Evolutionary conservation across 2,113 vertebrate genomes (phyloP).

Genomic region (Brachionichthys hirsutus): DNA sequence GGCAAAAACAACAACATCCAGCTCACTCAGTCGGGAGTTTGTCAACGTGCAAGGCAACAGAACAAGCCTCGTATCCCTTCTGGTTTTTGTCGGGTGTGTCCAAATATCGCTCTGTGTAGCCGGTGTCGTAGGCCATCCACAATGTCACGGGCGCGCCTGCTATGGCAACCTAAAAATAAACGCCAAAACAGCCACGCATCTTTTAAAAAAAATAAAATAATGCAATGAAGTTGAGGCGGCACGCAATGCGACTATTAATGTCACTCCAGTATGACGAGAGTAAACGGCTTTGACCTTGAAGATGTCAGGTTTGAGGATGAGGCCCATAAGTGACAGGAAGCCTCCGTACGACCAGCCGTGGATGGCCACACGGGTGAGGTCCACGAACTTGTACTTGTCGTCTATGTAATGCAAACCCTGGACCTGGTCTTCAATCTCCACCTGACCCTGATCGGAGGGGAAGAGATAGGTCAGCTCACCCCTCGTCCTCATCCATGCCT

Average conservation of each 20-base stretch:
- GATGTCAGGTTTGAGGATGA: slow-evolving; percentile 88
- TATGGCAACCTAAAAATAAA: slow-evolving; percentile 85
- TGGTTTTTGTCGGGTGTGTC: slow-evolving; percentile 92
- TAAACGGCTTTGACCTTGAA: slow-evolving; percentile 84
- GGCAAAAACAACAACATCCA: slow-evolving; percentile 1
- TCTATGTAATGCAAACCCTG: slow-evolving; percentile 91
- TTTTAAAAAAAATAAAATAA: neutral
- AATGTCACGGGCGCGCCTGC: slow-evolving; percentile 93
- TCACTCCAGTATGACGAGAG: neutral
- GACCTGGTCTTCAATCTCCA: slow-evolving; percentile 97
- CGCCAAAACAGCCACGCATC: too few species aligned
- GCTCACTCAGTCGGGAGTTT: slow-evolving; percentile 94
- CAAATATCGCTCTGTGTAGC: slow-evolving; percentile 94
- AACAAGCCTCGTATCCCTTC: slow-evolving; percentile 91
- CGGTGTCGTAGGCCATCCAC: slow-evolving; percentile 97
- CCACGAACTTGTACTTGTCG: slow-evolving; percentile 91
- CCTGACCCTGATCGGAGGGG: slow-evolving; percentile 81
- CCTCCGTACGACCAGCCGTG: slow-evolving; percentile 97
- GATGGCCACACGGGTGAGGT: slow-evolving; percentile 91
- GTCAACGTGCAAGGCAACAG: slow-evolving; percentile 91
- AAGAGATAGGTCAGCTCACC: neutral
- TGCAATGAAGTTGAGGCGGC: too few species aligned
- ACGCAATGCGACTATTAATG: too few species aligned
- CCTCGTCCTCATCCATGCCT: neutral
- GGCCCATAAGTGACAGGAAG: slow-evolving; percentile 96